Conservation (phyloP, 2,888 invertebrate genomes). For the Shargacucullia verbasci region DNA sequence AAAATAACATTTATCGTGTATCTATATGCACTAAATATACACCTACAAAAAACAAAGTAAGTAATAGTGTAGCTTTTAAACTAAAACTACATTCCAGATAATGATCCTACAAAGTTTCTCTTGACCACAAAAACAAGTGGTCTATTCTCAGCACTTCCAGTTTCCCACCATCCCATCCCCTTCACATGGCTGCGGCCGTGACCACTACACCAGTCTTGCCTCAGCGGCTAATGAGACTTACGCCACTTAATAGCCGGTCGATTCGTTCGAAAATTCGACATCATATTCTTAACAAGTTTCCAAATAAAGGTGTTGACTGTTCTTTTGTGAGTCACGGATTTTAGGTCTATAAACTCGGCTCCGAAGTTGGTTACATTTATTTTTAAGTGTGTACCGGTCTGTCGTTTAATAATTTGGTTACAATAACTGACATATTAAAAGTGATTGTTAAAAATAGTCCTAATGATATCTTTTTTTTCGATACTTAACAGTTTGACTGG, state of each 20-base stretch:
- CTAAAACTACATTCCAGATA: conserved; percentile 7
- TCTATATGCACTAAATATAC: neutral
- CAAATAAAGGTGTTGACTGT: conserved; percentile 40
- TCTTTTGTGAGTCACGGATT: conserved; percentile 34
- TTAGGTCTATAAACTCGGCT: conserved; percentile 24
- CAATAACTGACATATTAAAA: too few relatives aligned
- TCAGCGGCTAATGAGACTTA: conserved; percentile 41
- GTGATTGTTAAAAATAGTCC: too few relatives aligned
- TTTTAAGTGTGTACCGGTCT: conserved; percentile 11
- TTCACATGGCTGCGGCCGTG: conserved; percentile 46
- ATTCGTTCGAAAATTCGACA: conserved; percentile 22
- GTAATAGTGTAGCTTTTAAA: conserved; percentile 1
- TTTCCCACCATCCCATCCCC: conserved; percentile 37
- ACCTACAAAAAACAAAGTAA: too few relatives aligned
- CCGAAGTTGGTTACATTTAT: conserved; percentile 18
- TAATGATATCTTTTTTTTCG: too few relatives aligned
- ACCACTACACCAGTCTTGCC: conserved; percentile 33
- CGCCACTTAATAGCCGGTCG: conserved; percentile 35
- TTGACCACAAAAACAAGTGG: conserved; percentile 14
- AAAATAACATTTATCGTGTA: too few relatives aligned
- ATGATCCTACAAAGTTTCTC: conserved; percentile 35
- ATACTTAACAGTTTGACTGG: too few relatives aligned
- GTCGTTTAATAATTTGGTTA: too few relatives aligned
- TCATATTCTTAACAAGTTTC: conserved; percentile 31
- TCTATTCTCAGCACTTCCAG: conserved; percentile 42